These are phyloP conservation scores for Electrona antarctica DNA, from an alignment of 2,113 vertebrate genomes.

Conservation along the genomic window DNA sequence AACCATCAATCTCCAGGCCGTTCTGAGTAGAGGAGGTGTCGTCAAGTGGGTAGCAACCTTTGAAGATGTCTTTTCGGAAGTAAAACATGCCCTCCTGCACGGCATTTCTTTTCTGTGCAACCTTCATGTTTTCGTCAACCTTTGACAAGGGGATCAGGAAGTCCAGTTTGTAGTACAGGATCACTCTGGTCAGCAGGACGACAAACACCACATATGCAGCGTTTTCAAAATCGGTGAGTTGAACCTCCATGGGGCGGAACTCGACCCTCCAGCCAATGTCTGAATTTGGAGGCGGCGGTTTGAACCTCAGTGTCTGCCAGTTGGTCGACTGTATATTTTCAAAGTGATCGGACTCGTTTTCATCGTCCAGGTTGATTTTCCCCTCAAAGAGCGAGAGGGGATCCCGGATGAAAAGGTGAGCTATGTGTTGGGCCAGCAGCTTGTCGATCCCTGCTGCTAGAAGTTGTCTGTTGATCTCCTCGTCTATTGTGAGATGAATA, in stretches of 20 bases:
- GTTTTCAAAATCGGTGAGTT: slow-evolving; percentile 98
- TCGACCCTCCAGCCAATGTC: slow-evolving; percentile 99
- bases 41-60: slow-evolving; percentile 90
- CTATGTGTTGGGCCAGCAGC: slow-evolving; percentile 95
- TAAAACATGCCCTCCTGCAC: slow-evolving; percentile 93
- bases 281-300: slow-evolving; percentile 97
- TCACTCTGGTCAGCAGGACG: slow-evolving; percentile 95
- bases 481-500: slow-evolving; percentile 93
- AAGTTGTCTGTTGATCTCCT: slow-evolving; percentile 90
- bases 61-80: slow-evolving; percentile 95
- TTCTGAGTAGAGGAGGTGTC: slow-evolving; percentile 81
- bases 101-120: slow-evolving; percentile 93
- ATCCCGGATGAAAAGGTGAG: slow-evolving; percentile 98
- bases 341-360: slow-evolving; percentile 98
- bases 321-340: slow-evolving; percentile 99
- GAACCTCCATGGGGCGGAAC: slow-evolving; percentile 98
- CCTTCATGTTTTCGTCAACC: slow-evolving; percentile 99
- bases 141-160: slow-evolving; percentile 98
- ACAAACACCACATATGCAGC: slow-evolving; percentile 97
- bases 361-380: slow-evolving; percentile 95
- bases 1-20: slow-evolving; percentile 73
- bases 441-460: slow-evolving; percentile 93
- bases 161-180: slow-evolving; percentile 96
- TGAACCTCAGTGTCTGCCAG: slow-evolving; percentile 99
- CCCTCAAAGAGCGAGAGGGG: slow-evolving; percentile 93